These are phyloP conservation scores for Leptatherina wallacei DNA, from an alignment of 2,797 vertebrate species.

Conservation along the genomic window DNA sequence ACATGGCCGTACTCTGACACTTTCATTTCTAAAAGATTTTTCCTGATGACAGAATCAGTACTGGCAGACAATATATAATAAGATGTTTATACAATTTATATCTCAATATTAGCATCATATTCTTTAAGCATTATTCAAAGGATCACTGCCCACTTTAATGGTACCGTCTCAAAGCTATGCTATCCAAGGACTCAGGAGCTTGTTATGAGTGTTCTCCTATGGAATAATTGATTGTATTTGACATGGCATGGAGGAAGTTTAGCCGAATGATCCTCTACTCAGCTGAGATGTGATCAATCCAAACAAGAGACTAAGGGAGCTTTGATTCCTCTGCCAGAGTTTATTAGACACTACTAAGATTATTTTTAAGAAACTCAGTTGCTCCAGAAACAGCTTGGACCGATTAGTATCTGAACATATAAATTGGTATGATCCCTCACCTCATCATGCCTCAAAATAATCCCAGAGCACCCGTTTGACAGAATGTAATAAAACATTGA, in stretches of 20 bases:
- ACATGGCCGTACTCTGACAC: slow-evolving; percentile 11
- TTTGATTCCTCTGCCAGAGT: slow-evolving; percentile 71
- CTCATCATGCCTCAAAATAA: slow-evolving; percentile 64
- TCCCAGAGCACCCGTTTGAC: slow-evolving; percentile 56
- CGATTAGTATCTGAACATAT: slow-evolving; percentile 64
- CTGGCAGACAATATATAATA: slow-evolving; percentile 15
- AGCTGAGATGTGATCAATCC: slow-evolving; percentile 64
- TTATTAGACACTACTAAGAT: slow-evolving; percentile 70
- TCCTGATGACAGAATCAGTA: slow-evolving; percentile 1
- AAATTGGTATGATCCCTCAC: slow-evolving; percentile 70
- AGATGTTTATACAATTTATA: slow-evolving; percentile 28
- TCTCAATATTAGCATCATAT: slow-evolving; percentile 10
- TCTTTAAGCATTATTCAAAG: slow-evolving; percentile 31
- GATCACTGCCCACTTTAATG: slow-evolving; percentile 26
- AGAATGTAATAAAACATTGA: slow-evolving; percentile 54
- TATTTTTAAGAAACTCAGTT: slow-evolving; percentile 50
- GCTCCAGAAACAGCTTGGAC: slow-evolving; percentile 66
- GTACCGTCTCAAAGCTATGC: slow-evolving; percentile 23
- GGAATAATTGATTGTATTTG: slow-evolving; percentile 75
- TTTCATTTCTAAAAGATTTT: neutral
- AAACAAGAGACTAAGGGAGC: slow-evolving; percentile 62
- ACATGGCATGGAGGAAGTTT: slow-evolving; percentile 65
- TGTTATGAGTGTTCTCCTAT: slow-evolving; percentile 59
- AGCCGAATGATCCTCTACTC: slow-evolving; percentile 53
- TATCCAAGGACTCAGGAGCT: slow-evolving; percentile 45